These are phyloP conservation scores for Sylvia borin DNA, from an alignment of 2,797 vertebrate species.

Conservation along the genomic window DNA sequence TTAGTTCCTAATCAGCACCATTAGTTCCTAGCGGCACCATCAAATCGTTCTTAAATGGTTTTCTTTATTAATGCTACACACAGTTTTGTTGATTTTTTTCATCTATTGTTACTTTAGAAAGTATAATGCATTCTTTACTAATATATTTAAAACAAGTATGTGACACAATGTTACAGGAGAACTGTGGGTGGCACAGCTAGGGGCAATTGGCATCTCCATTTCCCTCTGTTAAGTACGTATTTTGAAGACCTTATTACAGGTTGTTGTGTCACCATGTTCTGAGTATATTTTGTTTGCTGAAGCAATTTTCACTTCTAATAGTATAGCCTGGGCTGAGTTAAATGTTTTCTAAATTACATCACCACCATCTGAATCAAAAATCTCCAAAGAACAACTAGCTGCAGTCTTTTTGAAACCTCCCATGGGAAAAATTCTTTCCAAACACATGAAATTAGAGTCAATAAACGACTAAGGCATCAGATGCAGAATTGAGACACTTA, in stretches of 20 bases:
- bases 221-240: background rate
- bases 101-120: background rate
- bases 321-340: background rate
- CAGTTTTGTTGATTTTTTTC: background rate
- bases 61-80: background rate
- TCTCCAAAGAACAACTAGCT: background rate
- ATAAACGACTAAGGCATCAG: background rate
- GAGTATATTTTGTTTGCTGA: background rate
- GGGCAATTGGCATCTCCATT: background rate
- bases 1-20: background rate
- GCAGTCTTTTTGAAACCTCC: background rate
- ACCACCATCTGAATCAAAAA: background rate
- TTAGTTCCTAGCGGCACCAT: background rate
- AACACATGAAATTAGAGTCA: background rate
- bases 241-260: background rate
- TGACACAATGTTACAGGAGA: background rate
- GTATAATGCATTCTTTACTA: background rate
- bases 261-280: background rate
- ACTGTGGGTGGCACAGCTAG: background rate
- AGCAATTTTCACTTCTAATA: slow-evolving; percentile 2
- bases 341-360: background rate
- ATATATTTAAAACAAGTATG: background rate
- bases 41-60: background rate
- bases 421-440: slow-evolving; percentile 6
- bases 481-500: slow-evolving; percentile 9